Percentiles rank a stretch among this genome's conserved stretches.
Evolutionary conservation across 2,888 invertebrate species (phyloP).

Genomic region (Megaustenia siamemsis): DNA sequence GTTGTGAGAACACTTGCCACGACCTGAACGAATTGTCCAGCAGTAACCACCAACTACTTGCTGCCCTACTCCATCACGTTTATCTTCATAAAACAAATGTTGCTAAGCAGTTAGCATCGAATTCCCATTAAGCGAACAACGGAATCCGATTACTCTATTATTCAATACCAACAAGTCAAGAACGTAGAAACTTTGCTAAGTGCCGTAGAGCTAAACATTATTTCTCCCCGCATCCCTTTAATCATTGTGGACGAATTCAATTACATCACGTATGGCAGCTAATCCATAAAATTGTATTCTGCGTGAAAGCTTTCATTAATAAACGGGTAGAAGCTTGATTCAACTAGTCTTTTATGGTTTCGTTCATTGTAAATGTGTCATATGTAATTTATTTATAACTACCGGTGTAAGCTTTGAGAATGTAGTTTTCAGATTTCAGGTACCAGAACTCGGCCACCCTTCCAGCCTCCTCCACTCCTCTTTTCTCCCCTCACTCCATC

Average conservation of each 20-base stretch:
- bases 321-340: neutral
- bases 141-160: neutral
- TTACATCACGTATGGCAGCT: neutral
- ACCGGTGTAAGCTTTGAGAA: too few relatives aligned
- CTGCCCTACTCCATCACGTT: too few relatives aligned
- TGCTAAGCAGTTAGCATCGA: neutral
- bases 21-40: too few relatives aligned
- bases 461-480: too few relatives aligned
- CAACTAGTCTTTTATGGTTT: too few relatives aligned
- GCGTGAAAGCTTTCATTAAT: neutral
- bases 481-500: too few relatives aligned
- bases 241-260: neutral
- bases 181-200: neutral
- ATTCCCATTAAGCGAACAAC: neutral
- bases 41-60: too few relatives aligned
- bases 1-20: too few relatives aligned
- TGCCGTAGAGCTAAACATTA: neutral
- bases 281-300: slow-evolving; percentile 9
- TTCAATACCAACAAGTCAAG: neutral
- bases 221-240: neutral
- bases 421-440: too few relatives aligned
- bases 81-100: neutral
- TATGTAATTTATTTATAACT: too few relatives aligned
- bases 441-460: too few relatives aligned
- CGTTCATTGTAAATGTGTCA: too few relatives aligned